These are phyloP conservation scores for Papilio aristodemus DNA, from an alignment of 1,140 invertebrate genomes.

Conservation along the genomic window DNA sequence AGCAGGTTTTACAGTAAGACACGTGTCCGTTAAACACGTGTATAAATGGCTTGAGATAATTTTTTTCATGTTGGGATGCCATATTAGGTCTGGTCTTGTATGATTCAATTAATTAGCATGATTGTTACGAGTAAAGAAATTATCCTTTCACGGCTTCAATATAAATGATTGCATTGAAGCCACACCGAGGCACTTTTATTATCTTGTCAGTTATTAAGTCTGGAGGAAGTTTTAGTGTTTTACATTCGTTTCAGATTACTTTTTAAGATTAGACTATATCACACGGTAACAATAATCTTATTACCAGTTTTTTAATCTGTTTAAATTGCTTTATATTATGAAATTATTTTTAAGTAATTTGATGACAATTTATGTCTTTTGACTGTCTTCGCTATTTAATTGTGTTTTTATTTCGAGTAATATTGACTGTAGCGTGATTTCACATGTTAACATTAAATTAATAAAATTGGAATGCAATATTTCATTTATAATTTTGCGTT, in stretches of 20 bases:
- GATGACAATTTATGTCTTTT: too few relatives aligned
- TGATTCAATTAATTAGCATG: constrained; percentile 16
- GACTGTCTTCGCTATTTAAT: too few relatives aligned
- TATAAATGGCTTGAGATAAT: background rate
- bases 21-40: constrained; percentile 4
- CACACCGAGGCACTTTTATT: background rate
- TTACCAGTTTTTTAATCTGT: too few relatives aligned
- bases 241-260: background rate
- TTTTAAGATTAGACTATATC: too few relatives aligned
- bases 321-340: too few relatives aligned
- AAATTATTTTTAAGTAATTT: too few relatives aligned
- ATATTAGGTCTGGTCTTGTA: background rate
- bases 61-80: background rate
- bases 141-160: constrained; percentile 12
- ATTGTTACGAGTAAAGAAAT: constrained; percentile 13
- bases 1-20: background rate
- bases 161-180: constrained; percentile 13
- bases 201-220: background rate
- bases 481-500: too few relatives aligned
- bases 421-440: too few relatives aligned
- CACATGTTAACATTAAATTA: too few relatives aligned
- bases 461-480: too few relatives aligned
- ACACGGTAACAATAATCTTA: too few relatives aligned
- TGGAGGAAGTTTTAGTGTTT: background rate
- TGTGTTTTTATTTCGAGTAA: too few relatives aligned